These are phyloP conservation scores for Schizotus pectinicornis DNA, from an alignment of 2,888 invertebrate species.

Conservation along the genomic window DNA sequence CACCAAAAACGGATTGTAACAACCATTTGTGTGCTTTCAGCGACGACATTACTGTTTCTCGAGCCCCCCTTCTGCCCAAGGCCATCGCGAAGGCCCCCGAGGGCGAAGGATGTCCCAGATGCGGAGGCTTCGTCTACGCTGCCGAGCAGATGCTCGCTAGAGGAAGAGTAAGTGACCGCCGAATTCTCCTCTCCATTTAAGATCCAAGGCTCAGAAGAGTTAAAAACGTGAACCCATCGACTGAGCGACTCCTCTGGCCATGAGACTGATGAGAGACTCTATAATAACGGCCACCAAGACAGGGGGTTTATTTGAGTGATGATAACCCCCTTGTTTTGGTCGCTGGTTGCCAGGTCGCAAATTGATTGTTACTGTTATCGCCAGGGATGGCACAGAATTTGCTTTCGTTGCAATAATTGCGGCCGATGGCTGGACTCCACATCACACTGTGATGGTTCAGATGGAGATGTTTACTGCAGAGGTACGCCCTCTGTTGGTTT, in stretches of 20 bases:
- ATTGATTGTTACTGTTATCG: neutral
- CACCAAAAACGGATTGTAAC: neutral
- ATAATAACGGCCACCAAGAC: no score
- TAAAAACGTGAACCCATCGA: no score
- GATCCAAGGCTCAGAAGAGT: no score
- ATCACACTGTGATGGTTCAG: constrained; percentile 91
- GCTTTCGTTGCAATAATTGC: constrained; percentile 89
- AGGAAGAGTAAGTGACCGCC: constrained; percentile 74
- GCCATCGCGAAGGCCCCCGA: constrained; percentile 82
- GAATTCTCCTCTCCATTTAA: neutral
- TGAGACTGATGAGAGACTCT: no score
- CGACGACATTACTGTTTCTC: constrained; percentile 44
- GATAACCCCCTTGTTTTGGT: no score
- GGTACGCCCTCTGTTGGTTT: constrained; percentile 62
- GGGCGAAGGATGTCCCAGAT: constrained; percentile 87
- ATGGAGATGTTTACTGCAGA: constrained; percentile 91
- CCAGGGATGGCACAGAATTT: constrained; percentile 86
- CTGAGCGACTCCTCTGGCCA: no score
- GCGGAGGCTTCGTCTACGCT: constrained; percentile 88
- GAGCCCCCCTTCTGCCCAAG: constrained; percentile 60
- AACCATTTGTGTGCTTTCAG: constrained; percentile 32
- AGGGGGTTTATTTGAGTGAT: no score
- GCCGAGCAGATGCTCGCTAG: constrained; percentile 92
- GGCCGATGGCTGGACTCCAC: constrained; percentile 85
- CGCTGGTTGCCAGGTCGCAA: no score